These are phyloP conservation scores for Aleiodes leptofemur DNA, from an alignment of 2,888 invertebrate genomes.

Conservation along the genomic window DNA sequence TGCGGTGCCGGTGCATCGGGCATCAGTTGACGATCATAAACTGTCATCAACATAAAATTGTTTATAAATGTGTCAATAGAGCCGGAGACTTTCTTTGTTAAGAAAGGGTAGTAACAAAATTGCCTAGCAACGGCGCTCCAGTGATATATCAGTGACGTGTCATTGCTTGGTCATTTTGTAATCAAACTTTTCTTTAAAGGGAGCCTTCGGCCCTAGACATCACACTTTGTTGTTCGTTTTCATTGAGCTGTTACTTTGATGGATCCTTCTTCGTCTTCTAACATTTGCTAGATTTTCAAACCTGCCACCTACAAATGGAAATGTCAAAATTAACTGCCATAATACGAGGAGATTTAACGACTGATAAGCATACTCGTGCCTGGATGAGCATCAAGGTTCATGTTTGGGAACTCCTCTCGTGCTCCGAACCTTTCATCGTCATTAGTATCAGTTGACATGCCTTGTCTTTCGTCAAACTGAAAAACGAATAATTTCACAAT, in stretches of 20 bases:
- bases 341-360: background rate
- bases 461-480: background rate
- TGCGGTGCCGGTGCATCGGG: too few species aligned
- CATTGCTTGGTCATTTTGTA: too few species aligned
- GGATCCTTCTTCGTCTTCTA: conserved; percentile 36
- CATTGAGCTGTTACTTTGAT: conserved; percentile 10
- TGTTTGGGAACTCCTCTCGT: conserved; percentile 8
- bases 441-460: background rate
- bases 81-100: too few species aligned
- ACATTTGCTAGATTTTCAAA: conserved; percentile 25
- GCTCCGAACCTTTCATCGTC: background rate
- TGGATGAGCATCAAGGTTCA: conserved; percentile 24
- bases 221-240: background rate
- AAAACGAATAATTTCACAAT: conserved; percentile 35
- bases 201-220: background rate
- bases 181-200: too few species aligned
- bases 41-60: too few species aligned
- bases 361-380: conserved; percentile 31
- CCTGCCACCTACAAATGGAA: conserved; percentile 33
- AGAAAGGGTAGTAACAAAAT: too few species aligned
- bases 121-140: too few species aligned
- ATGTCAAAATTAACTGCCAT: conserved; percentile 22
- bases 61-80: too few species aligned
- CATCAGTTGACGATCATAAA: too few species aligned
- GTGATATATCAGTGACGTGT: too few species aligned